Conservation (phyloP, 64 coral and sea anemone genomes). For the Dendronephthya gigantea region DNA sequence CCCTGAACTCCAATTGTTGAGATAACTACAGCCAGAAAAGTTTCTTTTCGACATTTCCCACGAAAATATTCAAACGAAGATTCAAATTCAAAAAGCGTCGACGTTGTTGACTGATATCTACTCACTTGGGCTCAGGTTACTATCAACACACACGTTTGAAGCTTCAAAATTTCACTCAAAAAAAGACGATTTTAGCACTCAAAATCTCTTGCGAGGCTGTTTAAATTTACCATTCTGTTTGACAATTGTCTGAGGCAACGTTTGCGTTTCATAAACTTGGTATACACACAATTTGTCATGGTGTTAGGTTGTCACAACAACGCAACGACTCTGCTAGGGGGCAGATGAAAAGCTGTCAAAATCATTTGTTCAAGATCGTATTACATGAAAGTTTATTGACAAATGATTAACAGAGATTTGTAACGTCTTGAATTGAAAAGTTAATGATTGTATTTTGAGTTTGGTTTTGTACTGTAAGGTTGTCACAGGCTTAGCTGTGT, state of each 20-base stretch:
- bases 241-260: no score
- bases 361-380: not conserved
- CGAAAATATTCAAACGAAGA: not conserved
- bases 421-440: no score
- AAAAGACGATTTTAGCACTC: no score
- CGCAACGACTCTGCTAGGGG: not conserved
- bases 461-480: no score
- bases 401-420: not conserved
- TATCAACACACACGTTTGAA: no score
- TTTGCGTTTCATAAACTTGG: not conserved
- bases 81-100: not conserved
- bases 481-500: no score
- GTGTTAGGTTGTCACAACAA: not conserved
- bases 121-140: no score
- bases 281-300: not conserved
- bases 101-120: not conserved
- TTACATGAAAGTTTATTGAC: not conserved
- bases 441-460: no score
- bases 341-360: not conserved
- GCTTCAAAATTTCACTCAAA: no score
- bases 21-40: not conserved
- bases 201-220: no score
- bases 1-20: not conserved
- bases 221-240: no score
- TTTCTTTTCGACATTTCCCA: not conserved